These are phyloP conservation scores for Parascotia fuliginaria DNA, from an alignment of 2,888 invertebrate species.

Conservation along the genomic window DNA sequence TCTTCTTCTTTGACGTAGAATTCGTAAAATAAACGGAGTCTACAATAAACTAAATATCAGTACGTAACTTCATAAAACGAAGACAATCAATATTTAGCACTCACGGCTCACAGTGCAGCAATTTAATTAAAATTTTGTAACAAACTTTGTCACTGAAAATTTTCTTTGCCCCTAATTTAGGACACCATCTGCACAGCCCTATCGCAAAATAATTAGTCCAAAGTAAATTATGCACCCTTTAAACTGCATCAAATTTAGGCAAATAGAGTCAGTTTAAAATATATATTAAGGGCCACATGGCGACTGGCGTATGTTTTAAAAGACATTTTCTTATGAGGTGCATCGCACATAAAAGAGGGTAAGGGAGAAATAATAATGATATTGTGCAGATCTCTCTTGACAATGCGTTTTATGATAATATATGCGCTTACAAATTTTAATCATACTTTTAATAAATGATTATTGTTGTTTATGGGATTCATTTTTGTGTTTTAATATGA, in stretches of 20 bases:
- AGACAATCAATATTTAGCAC: constrained; percentile 55
- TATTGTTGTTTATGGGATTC: constrained; percentile 22
- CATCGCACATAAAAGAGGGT: constrained; percentile 58
- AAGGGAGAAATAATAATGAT: constrained; percentile 57
- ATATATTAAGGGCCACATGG: constrained; percentile 78
- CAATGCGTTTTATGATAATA: constrained; percentile 47
- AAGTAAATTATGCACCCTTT: constrained; percentile 85
- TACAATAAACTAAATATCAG: too few species aligned
- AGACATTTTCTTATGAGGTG: constrained; percentile 70
- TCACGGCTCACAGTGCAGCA: constrained; percentile 52
- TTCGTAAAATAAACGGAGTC: too few species aligned
- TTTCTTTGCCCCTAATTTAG: constrained; percentile 64
- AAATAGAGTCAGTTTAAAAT: constrained; percentile 76
- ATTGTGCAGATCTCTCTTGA: constrained; percentile 53
- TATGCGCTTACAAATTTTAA: constrained; percentile 36
- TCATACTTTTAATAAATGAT: constrained; percentile 36
- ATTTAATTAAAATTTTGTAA: constrained; percentile 70
- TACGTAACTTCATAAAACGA: background rate
- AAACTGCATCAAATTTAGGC: constrained; percentile 79
- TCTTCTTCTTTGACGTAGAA: too few species aligned
- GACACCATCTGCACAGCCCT: constrained; percentile 79
- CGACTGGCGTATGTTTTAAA: constrained; percentile 68
- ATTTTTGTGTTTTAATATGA: too few species aligned
- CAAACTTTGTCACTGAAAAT: constrained; percentile 66
- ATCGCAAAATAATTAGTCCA: constrained; percentile 82